phyloP scores from a whole-genome alignment of 2,113 vertebrate species.

The Ellobius talpinus region DNA sequence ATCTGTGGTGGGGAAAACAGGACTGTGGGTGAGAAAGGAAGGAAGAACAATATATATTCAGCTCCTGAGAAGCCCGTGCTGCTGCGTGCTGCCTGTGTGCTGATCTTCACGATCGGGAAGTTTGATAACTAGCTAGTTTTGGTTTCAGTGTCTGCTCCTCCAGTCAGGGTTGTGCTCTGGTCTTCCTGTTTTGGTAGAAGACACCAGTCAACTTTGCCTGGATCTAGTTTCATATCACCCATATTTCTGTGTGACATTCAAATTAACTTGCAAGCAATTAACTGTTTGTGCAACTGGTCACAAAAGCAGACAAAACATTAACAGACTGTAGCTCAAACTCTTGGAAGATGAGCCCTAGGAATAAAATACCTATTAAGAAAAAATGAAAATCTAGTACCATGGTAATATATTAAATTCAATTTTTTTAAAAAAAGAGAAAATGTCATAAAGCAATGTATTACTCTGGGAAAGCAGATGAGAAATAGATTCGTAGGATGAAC shows the following conservation, averaged over 20 bases:
- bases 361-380: conserved; percentile 75
- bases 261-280: conserved; percentile 72
- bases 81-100: conserved; percentile 48
- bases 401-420: conserved; percentile 67
- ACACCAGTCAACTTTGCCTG: conserved; percentile 74
- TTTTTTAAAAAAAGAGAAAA: background rate
- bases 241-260: conserved; percentile 69
- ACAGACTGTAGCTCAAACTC: conserved; percentile 61
- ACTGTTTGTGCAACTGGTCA: conserved; percentile 74
- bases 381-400: conserved; percentile 69
- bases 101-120: conserved; percentile 70
- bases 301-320: conserved; percentile 71
- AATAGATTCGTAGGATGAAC: conserved; percentile 28
- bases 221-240: conserved; percentile 43
- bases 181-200: conserved; percentile 72
- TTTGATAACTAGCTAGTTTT: conserved; percentile 79
- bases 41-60: conserved; percentile 83
- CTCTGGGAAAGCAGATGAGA: conserved; percentile 52
- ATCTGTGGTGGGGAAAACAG: conserved; percentile 74
- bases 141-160: conserved; percentile 75
- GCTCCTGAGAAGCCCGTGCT: conserved; percentile 80
- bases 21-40: conserved; percentile 74
- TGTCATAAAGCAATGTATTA: background rate
- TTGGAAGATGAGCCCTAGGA: conserved; percentile 67
- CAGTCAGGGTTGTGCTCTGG: conserved; percentile 71